Evolutionary conservation across 2,113 vertebrate species (phyloP).

Genomic region (Siniperca chuatsi): DNA sequence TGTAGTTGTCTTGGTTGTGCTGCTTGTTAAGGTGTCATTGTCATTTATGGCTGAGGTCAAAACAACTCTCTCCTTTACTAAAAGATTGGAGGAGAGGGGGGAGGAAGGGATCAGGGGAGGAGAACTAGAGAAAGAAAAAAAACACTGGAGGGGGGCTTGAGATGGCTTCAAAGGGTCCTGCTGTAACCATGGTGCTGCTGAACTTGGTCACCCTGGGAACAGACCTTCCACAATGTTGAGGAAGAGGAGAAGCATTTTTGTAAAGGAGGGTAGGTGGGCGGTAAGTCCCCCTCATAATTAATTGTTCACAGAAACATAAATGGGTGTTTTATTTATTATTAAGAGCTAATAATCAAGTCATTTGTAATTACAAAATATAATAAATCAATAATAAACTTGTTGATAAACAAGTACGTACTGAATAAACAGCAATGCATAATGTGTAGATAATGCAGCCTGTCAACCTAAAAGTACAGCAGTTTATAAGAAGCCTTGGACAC

Average conservation of each 20-base stretch:
- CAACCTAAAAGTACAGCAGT: neutral
- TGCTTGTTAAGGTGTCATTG: conserved; percentile 60
- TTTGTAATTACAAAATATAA: neutral
- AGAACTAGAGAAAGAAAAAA: conserved; percentile 20
- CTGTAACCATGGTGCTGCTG: conserved; percentile 74
- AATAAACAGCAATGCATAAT: neutral
- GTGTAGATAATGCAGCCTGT: neutral
- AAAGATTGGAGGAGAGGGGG: conserved; percentile 27
- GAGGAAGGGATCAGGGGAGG: conserved; percentile 27
- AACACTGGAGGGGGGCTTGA: conserved; percentile 13
- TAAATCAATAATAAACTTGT: neutral
- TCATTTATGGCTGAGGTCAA: conserved; percentile 65
- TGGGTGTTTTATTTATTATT: neutral
- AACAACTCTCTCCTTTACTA: conserved; percentile 52
- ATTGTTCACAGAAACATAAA: conserved; percentile 2
- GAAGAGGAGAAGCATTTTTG: conserved; percentile 41
- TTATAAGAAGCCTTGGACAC: neutral
- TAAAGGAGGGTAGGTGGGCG: neutral
- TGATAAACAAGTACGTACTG: neutral
- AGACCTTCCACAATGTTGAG: conserved; percentile 53
- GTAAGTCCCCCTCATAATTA: neutral
- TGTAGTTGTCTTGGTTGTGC: conserved; percentile 32
- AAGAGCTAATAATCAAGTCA: neutral
- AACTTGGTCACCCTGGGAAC: conserved; percentile 79
- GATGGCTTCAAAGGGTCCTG: conserved; percentile 69